These are phyloP conservation scores for Orchestia grillus DNA, from an alignment of 1,140 invertebrate species.

Conservation along the genomic window DNA sequence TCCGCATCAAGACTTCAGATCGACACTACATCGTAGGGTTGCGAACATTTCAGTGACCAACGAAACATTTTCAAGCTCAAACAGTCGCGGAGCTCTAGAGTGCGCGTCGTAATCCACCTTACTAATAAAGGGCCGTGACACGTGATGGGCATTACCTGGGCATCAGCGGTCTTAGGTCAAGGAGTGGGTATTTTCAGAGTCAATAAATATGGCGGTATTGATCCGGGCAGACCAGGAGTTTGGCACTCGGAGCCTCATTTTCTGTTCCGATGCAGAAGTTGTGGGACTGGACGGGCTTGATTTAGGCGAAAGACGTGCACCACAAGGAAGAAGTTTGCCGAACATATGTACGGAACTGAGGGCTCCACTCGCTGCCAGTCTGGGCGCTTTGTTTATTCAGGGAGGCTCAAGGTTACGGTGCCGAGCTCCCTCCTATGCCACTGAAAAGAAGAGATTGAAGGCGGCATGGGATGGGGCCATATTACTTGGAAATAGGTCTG, in stretches of 20 bases:
- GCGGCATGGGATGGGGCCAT: not conserved
- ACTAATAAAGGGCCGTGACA: not conserved
- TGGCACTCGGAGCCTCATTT: not conserved
- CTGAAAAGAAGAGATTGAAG: not conserved
- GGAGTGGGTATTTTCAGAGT: not conserved
- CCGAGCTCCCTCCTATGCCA: not conserved
- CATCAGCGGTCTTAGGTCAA: not conserved
- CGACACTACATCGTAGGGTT: not conserved
- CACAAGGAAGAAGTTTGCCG: not conserved
- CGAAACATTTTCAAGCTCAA: not conserved
- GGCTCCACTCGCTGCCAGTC: not conserved
- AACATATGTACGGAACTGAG: no score
- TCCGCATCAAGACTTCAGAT: not conserved
- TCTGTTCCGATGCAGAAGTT: not conserved
- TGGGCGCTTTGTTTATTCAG: not conserved
- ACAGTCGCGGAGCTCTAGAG: not conserved
- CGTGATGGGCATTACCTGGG: not conserved
- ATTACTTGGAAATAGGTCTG: not conserved
- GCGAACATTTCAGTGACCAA: not conserved
- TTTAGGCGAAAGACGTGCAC: not conserved
- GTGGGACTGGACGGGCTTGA: not conserved
- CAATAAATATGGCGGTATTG: constrained; percentile 1
- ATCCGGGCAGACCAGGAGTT: not conserved
- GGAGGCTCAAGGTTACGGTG: not conserved
- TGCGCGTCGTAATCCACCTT: not conserved